phyloP scores from a whole-genome alignment of 2,797 vertebrate species.

The Geotrypetes seraphini region DNA sequence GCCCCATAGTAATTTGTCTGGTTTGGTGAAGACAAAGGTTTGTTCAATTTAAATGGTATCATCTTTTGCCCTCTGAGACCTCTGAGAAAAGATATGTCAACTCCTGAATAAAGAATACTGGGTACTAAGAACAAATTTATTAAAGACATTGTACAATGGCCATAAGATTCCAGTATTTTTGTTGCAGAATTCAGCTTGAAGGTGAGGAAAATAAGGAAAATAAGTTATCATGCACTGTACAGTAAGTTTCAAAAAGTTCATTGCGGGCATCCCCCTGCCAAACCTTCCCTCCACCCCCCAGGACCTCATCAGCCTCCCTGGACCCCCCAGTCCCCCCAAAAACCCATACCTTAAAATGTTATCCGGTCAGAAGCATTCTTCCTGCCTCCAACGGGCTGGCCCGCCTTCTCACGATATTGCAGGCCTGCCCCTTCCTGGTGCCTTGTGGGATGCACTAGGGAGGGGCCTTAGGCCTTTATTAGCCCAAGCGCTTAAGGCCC shows the following conservation, averaged over 20 bases:
- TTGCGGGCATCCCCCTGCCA: no score
- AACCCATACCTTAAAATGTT: no score
- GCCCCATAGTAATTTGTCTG: constrained; percentile 29
- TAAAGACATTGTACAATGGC: constrained; percentile 68
- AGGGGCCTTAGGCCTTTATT: no score
- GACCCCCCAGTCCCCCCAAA: no score
- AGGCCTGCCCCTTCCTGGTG: no score
- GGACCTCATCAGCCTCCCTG: no score
- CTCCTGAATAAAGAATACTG: constrained; percentile 61
- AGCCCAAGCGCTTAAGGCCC: no score
- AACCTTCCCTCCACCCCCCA: no score
- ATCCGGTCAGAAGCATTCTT: no score
- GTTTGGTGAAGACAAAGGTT: constrained; percentile 44
- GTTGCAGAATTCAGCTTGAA: constrained; percentile 76
- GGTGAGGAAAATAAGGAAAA: constrained; percentile 74
- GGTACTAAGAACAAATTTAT: constrained; percentile 79
- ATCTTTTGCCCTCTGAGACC: constrained; percentile 27
- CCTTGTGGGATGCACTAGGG: no score
- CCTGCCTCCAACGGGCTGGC: no score
- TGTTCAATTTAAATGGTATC: constrained; percentile 24
- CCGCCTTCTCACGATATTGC: no score
- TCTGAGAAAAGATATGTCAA: constrained; percentile 46
- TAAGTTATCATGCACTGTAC: constrained; percentile 95
- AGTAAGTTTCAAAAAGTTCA: constrained; percentile 93
- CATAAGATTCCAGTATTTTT: constrained; percentile 65